phyloP scores from a whole-genome alignment of 2,113 vertebrate species.

The Elgaria multicarinata region DNA sequence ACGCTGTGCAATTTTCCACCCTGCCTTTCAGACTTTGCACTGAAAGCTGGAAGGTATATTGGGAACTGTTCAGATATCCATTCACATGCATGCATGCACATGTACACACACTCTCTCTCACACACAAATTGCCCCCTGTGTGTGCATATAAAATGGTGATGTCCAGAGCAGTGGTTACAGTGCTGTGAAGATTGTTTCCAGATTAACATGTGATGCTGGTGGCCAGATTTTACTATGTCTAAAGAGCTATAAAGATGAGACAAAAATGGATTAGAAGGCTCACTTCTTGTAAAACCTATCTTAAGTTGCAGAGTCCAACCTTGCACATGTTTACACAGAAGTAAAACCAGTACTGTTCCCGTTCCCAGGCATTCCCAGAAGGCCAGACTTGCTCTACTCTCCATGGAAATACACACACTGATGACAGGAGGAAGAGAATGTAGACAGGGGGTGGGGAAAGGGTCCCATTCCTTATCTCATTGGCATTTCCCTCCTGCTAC shows the following conservation, averaged over 20 bases:
- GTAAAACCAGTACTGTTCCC: not conserved
- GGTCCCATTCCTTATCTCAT: not conserved
- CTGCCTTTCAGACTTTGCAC: not conserved
- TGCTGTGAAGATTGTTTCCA: not conserved
- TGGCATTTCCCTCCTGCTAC: not conserved
- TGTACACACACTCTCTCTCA: too few species aligned
- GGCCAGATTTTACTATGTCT: not conserved
- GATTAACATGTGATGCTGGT: not conserved
- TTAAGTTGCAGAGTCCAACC: not conserved
- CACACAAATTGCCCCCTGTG: too few species aligned
- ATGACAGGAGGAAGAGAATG: not conserved
- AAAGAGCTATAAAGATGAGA: not conserved
- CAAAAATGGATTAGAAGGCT: not conserved
- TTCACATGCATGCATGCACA: not conserved
- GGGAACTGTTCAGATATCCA: not conserved
- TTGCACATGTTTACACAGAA: constrained; percentile 6
- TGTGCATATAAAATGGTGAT: not conserved
- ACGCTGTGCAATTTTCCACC: too few species aligned
- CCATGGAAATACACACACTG: not conserved
- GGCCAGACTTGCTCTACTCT: not conserved
- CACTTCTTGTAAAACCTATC: constrained; percentile 3
- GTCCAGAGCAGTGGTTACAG: not conserved
- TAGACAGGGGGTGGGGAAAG: not conserved
- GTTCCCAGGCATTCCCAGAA: not conserved
- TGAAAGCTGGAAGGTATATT: not conserved